Evolutionary conservation across 2,797 vertebrate species (phyloP), one percentile per base, ranked within the genome.

Genomic region (Chelidonichthys spinosus): DNA sequence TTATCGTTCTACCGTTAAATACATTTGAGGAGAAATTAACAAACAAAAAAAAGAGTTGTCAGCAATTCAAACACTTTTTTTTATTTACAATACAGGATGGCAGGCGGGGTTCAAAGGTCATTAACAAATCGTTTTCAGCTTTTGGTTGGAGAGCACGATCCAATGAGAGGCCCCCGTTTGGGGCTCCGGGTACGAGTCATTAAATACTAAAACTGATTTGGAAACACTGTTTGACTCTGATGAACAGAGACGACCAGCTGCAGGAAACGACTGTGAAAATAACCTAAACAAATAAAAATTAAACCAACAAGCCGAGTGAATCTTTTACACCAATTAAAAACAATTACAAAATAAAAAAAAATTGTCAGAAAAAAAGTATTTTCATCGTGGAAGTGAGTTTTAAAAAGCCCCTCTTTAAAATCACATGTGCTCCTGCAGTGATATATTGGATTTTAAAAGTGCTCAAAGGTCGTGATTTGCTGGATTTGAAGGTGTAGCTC

Each of bases 21-120:
- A 87, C 74, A 49, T 85, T 63, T 83, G 52, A 66, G 72, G 63
- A 76, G 71, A 66, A 60, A 55, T 86, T 17, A 58, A 74, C 40
- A 77, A 47, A 42, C 52, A 33, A 85, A 87, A 84, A 61, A 76
- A 88, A 88, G 25, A 71, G 43, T 54, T 46, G n/a, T 78, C 70
- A 58, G 33, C 18, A 47, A 65, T 70, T 72, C 36, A 63, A 89
- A 89, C 75, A 87, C 67, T 72, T 72, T 79, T 33, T 81, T 33
- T 81, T 88, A 90, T 89, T 84, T 88, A 92, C 90, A 90, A 33
- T 7, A 74, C 74, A 83, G 72, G 62, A 72, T 42, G 72, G 63
- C 43, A 63, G 75, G 74, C 63, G 10, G 17, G 63, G 17, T 70
- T 82, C 69, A 75, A 74, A 64, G 4, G 72, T 55, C 52, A 78